Conservation (phyloP, 2,888 invertebrate genomes). For the Diaprepes abbreviatus region DNA sequence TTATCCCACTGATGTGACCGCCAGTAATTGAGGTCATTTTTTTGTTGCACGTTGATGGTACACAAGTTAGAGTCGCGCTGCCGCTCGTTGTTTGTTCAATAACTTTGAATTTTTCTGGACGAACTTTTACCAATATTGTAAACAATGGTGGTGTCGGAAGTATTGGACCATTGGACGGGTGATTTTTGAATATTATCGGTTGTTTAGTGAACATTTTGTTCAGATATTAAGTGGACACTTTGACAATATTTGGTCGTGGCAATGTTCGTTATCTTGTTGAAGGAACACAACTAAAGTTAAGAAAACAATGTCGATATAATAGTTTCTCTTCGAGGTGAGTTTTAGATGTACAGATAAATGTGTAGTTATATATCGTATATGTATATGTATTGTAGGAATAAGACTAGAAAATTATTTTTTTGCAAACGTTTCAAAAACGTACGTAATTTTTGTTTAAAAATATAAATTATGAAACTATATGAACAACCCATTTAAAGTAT, state of each 20-base stretch:
- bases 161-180: slow-evolving; percentile 5
- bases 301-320: not conserved
- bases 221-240: not conserved
- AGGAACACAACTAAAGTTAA: not conserved
- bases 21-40: slow-evolving; percentile 18
- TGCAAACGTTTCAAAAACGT: too few relatives aligned
- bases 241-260: slow-evolving; percentile 4
- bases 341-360: too few relatives aligned
- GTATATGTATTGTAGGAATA: too few relatives aligned
- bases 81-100: slow-evolving; percentile 25
- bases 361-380: too few relatives aligned
- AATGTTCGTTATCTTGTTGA: not conserved
- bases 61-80: not conserved
- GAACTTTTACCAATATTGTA: slow-evolving; percentile 9
- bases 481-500: too few relatives aligned
- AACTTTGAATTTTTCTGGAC: not conserved
- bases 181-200: slow-evolving; percentile 3
- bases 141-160: slow-evolving; percentile 8
- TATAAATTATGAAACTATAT: too few relatives aligned
- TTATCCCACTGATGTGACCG: slow-evolving; percentile 10
- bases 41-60: slow-evolving; percentile 6
- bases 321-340: not conserved
- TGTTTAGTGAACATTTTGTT: not conserved
- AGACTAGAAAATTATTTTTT: too few relatives aligned
- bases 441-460: too few relatives aligned